These are phyloP conservation scores for Cyaniris semiargus DNA, from an alignment of 2,888 invertebrate species.

Conservation along the genomic window DNA sequence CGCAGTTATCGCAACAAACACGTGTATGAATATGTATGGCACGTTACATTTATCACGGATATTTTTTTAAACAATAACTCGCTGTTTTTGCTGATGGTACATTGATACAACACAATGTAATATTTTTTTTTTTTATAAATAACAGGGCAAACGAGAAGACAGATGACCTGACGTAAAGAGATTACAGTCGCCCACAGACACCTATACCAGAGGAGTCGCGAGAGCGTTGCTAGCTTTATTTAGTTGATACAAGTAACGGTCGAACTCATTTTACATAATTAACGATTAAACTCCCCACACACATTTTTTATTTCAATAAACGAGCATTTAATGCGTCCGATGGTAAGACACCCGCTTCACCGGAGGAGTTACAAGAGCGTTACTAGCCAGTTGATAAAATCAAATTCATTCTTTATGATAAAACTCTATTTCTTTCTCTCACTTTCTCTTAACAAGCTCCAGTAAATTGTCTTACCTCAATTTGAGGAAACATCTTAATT, in stretches of 20 bases:
- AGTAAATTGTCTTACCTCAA: not conserved
- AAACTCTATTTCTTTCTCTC: not conserved
- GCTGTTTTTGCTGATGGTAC: not conserved
- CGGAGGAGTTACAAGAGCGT: not conserved
- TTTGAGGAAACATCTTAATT: constrained; percentile 5
- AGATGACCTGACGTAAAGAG: too few species aligned
- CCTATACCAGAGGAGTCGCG: too few species aligned
- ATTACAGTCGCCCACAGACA: too few species aligned
- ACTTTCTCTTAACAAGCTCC: not conserved
- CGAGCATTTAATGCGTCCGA: not conserved
- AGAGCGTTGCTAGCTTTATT: too few species aligned
- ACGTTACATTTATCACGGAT: not conserved
- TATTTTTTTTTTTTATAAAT: too few species aligned
- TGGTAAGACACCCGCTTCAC: not conserved
- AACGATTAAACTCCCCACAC: too few species aligned
- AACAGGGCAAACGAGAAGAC: too few species aligned
- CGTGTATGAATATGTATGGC: constrained; percentile 21
- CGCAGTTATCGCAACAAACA: not conserved
- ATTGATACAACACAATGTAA: not conserved
- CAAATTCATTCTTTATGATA: not conserved
- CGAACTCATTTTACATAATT: too few species aligned
- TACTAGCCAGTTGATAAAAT: not conserved
- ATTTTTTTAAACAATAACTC: not conserved
- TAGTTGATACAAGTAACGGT: too few species aligned
- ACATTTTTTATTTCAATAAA: not conserved